Evolutionary conservation across 1,140 invertebrate species (phyloP).

Genomic region (Gonioctena quinquepunctata): DNA sequence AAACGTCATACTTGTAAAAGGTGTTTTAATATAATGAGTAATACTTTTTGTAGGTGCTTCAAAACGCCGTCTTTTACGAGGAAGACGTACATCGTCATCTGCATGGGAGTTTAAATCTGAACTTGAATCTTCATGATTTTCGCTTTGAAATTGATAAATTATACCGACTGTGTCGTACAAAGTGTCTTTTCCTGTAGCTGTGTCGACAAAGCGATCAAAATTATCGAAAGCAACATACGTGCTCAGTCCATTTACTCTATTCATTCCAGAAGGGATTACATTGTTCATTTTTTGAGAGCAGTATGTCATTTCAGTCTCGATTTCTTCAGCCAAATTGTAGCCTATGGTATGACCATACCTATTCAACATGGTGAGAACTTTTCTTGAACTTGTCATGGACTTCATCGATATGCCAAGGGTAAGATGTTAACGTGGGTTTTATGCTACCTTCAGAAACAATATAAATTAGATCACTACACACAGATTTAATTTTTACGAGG

Average conservation of each 20-base stretch:
- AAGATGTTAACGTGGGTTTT: constrained; percentile 45
- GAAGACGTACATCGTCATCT: constrained; percentile 10
- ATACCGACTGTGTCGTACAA: constrained; percentile 58
- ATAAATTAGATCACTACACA: constrained; percentile 50
- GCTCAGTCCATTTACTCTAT: constrained; percentile 14
- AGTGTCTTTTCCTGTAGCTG: constrained; percentile 54
- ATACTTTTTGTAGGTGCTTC: constrained; percentile 14
- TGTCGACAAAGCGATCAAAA: constrained; percentile 56
- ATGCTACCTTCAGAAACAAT: constrained; percentile 36
- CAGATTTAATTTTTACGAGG: constrained; percentile 39
- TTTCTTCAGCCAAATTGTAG: constrained; percentile 49
- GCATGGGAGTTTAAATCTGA: constrained; percentile 14
- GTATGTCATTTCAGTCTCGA: constrained; percentile 49
- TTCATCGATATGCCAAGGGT: constrained; percentile 50
- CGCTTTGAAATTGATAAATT: constrained; percentile 45
- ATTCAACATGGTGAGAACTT: constrained; percentile 50
- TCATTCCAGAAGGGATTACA: constrained; percentile 42
- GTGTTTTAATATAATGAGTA: not conserved
- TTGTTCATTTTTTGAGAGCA: constrained; percentile 20
- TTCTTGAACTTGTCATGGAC: constrained; percentile 42
- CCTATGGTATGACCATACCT: constrained; percentile 48
- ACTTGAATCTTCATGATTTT: constrained; percentile 5
- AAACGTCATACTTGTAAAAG: constrained; percentile 23
- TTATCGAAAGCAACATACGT: constrained; percentile 57
- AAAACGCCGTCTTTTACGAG: constrained; percentile 15